Evolutionary conservation across 2,888 invertebrate genomes (phyloP).

Genomic region (Mamestra brassicae): DNA sequence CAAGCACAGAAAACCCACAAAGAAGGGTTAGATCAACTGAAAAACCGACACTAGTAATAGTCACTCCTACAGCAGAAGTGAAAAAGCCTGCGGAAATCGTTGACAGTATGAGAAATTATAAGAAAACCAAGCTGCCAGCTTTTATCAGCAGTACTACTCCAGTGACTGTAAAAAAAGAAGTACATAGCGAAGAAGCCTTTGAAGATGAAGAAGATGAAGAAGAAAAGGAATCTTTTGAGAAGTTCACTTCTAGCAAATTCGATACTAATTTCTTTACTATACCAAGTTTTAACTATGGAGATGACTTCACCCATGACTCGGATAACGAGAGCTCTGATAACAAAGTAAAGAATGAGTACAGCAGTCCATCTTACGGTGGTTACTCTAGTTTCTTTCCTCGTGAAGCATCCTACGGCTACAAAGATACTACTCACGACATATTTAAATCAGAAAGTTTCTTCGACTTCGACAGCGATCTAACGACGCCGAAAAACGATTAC

Average conservation of each 20-base stretch:
- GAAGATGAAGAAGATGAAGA: slow-evolving; percentile 80
- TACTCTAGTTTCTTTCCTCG: slow-evolving; percentile 83
- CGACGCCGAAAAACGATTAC: slow-evolving; percentile 89
- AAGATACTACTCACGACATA: slow-evolving; percentile 75
- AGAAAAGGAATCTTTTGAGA: slow-evolving; percentile 80
- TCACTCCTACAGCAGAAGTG: slow-evolving; percentile 86
- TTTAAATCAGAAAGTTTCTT: slow-evolving; percentile 84
- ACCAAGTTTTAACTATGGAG: slow-evolving; percentile 82
- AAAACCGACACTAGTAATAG: slow-evolving; percentile 78
- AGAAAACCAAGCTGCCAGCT: slow-evolving; percentile 82
- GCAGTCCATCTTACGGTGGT: slow-evolving; percentile 77
- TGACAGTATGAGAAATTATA: slow-evolving; percentile 83
- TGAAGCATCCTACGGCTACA: slow-evolving; percentile 74
- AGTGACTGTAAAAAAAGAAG: slow-evolving; percentile 67
- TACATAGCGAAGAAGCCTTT: slow-evolving; percentile 74
- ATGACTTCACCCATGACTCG: slow-evolving; percentile 75
- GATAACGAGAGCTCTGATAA: slow-evolving; percentile 76
- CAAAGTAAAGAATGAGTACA: slow-evolving; percentile 79
- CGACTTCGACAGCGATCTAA: slow-evolving; percentile 84
- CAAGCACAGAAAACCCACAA: slow-evolving; percentile 76
- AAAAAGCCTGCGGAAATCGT: slow-evolving; percentile 84
- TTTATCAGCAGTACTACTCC: slow-evolving; percentile 74
- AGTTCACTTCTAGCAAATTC: slow-evolving; percentile 89
- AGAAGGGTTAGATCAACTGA: slow-evolving; percentile 77
- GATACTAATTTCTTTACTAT: slow-evolving; percentile 88